Evolutionary conservation across 1,140 invertebrate genomes (phyloP).

Genomic region (Drosophila murphyi): DNA sequence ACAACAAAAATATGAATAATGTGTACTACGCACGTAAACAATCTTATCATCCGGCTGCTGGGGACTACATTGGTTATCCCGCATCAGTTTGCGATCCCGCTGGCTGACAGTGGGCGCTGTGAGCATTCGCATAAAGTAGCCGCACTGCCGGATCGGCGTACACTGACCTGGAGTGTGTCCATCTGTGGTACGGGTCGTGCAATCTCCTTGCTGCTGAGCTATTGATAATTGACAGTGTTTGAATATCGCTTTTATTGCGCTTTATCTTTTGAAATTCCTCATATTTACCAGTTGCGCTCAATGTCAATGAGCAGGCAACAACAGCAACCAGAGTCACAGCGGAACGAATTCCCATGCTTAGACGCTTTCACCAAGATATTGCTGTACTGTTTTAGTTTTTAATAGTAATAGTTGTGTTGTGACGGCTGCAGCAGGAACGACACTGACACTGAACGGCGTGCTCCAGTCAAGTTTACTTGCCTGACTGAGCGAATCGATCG

Average conservation of each 20-base stretch:
- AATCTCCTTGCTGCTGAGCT: constrained; percentile 50
- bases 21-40: constrained; percentile 42
- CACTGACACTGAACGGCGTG: background rate
- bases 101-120: constrained; percentile 10
- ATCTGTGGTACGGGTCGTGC: constrained; percentile 33
- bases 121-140: constrained; percentile 59
- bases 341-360: constrained; percentile 54
- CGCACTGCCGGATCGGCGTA: constrained; percentile 51
- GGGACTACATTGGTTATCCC: constrained; percentile 58
- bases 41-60: background rate
- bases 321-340: constrained; percentile 17
- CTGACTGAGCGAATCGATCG: constrained; percentile 22
- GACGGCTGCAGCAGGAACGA: background rate
- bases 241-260: constrained; percentile 23
- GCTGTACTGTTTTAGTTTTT: background rate
- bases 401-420: constrained; percentile 22
- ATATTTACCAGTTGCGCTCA: constrained; percentile 56
- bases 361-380: constrained; percentile 21
- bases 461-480: constrained; percentile 13
- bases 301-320: constrained; percentile 54
- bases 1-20: background rate
- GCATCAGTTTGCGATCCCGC: constrained; percentile 47
- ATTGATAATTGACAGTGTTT: constrained; percentile 16
- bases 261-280: constrained; percentile 4
- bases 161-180: constrained; percentile 46